A percentile compares a stretch with the other conserved stretches of the same genome.
Conservation (phyloP, 2,888 invertebrate species). For the Polydrusus tereticollis region DNA sequence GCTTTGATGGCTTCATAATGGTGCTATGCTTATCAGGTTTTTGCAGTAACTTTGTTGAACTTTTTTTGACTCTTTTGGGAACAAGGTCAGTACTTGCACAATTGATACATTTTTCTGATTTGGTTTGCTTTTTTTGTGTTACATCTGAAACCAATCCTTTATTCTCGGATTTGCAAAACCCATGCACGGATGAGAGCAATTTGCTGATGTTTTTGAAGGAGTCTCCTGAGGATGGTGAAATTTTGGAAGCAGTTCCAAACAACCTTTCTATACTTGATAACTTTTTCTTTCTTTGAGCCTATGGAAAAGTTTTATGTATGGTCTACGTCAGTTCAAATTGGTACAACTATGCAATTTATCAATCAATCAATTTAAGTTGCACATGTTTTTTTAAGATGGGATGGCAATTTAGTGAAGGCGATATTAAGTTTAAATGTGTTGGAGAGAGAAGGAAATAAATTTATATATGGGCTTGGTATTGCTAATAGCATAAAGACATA, state of each 20-base stretch:
- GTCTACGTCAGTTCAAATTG: no score
- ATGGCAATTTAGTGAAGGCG: no score
- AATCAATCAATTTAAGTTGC: no score
- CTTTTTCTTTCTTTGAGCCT: conserved; percentile 44
- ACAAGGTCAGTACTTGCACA: not conserved
- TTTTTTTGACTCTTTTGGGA: conserved; percentile 15
- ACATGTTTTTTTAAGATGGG: no score
- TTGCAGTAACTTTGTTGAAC: conserved; percentile 20
- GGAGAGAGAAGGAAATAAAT: no score
- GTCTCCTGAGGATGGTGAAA: conserved; percentile 22
- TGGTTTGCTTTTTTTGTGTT: conserved; percentile 18
- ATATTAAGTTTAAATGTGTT: no score
- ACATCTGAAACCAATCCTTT: not conserved
- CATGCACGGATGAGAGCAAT: conserved; percentile 47
- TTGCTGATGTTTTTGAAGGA: conserved; percentile 50
- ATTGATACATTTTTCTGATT: conserved; percentile 30
- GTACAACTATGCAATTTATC: no score
- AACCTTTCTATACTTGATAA: conserved; percentile 48
- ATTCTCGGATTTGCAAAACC: conserved; percentile 3
- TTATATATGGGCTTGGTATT: no score
- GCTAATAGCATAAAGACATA: no score
- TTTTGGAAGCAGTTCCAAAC: conserved; percentile 31
- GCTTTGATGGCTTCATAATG: not conserved
- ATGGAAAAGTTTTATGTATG: not conserved
- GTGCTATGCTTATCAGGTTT: conserved; percentile 4